Conservation (phyloP, 2,888 invertebrate genomes). For the Danaus chrysippus region DNA sequence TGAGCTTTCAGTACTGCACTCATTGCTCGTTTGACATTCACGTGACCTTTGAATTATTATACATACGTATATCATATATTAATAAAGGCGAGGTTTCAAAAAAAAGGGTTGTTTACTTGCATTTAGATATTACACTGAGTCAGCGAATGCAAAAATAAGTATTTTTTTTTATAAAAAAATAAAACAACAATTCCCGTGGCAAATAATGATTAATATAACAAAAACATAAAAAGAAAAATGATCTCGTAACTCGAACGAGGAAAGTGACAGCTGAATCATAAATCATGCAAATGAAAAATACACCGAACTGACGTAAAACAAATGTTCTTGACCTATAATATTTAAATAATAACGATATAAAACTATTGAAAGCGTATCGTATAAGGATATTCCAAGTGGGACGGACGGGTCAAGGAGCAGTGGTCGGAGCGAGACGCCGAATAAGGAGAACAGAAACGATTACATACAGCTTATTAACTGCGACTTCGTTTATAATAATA, state of each 20-base stretch:
- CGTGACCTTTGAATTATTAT: conserved; percentile 15
- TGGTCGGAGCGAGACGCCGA: conserved; percentile 7
- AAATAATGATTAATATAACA: not conserved
- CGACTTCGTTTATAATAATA: too few species aligned
- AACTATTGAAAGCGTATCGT: conserved; percentile 19
- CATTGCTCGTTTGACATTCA: conserved; percentile 20
- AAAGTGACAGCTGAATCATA: not conserved
- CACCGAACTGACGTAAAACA: not conserved
- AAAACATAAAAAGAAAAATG: not conserved
- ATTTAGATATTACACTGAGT: too few species aligned
- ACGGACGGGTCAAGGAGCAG: conserved; percentile 10
- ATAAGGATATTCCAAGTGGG: conserved; percentile 19
- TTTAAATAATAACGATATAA: conserved; percentile 29
- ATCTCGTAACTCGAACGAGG: not conserved
- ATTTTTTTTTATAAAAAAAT: not conserved
- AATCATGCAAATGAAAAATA: not conserved
- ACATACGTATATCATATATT: not conserved
- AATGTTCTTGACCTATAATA: conserved; percentile 28
- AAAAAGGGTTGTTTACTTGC: not conserved
- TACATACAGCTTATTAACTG: too few species aligned
- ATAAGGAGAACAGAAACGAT: conserved; percentile 1
- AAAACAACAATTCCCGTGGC: not conserved
- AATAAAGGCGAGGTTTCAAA: not conserved
- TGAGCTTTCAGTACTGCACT: conserved; percentile 56
- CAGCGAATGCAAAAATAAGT: too few species aligned